phyloP scores from a whole-genome alignment of 2,888 invertebrate genomes.

The Molorchus minor region DNA sequence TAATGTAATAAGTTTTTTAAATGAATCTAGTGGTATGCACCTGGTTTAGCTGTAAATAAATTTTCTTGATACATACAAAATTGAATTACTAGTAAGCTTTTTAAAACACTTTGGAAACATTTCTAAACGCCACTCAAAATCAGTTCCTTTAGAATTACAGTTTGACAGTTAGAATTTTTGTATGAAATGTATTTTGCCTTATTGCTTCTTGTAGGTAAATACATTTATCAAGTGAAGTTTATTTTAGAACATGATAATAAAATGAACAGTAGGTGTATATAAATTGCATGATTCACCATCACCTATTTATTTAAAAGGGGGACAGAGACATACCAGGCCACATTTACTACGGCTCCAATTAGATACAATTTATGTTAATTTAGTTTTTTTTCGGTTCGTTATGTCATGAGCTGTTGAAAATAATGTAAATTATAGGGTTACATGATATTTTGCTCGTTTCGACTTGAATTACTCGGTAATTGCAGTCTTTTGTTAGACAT shows the following conservation, averaged over 20 bases:
- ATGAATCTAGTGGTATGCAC: too few species aligned
- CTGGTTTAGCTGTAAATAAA: too few species aligned
- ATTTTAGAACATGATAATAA: not conserved
- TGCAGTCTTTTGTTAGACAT: too few species aligned
- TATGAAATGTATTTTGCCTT: too few species aligned
- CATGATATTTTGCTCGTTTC: not conserved
- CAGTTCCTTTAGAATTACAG: too few species aligned
- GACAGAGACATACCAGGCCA: conserved; percentile 16
- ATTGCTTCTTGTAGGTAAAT: not conserved
- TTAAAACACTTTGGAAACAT: too few species aligned
- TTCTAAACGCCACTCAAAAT: too few species aligned
- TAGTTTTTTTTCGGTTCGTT: conserved; percentile 7
- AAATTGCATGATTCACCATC: conserved; percentile 11
- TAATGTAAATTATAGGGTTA: conserved; percentile 1
- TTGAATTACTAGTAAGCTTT: too few species aligned
- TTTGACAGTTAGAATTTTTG: too few species aligned
- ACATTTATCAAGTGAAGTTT: not conserved
- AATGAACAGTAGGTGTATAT: conserved; percentile 12
- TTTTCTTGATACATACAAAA: too few species aligned
- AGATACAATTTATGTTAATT: conserved; percentile 22
- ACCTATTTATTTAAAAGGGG: conserved; percentile 12
- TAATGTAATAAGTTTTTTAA: too few species aligned
- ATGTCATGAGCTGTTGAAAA: conserved; percentile 9
- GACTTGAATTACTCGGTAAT: too few species aligned
- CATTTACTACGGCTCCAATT: conserved; percentile 15